Percentiles rank a stretch among this genome's conserved stretches.
Evolutionary conservation across 1,140 invertebrate genomes (phyloP).

Genomic region (Leptinotarsa texana): DNA sequence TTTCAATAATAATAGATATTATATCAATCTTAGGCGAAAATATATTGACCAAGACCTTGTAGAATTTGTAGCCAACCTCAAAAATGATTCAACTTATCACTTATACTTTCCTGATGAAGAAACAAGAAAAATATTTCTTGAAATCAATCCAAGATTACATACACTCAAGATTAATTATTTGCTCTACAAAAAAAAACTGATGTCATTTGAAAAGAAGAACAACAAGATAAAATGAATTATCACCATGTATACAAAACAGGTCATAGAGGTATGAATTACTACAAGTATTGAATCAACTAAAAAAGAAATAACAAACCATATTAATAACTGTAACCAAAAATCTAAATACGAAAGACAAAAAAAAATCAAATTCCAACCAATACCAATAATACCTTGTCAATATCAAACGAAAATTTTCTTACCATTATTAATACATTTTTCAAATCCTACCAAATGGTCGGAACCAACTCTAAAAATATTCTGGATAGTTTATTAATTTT

Average conservation of each 20-base stretch:
- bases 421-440: not conserved
- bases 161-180: not conserved
- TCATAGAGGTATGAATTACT: not conserved
- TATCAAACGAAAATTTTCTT: not conserved
- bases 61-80: not conserved
- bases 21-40: not conserved
- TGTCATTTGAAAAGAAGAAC: not conserved
- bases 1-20: not conserved
- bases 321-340: not conserved
- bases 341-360: not conserved
- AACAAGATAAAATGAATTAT: not conserved
- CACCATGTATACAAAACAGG: not conserved
- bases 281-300: not conserved
- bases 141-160: not conserved
- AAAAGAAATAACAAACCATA: not conserved
- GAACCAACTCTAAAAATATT: not conserved
- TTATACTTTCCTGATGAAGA: not conserved
- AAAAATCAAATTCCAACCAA: slow-evolving; percentile 6
- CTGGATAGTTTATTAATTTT: not conserved
- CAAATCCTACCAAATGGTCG: not conserved
- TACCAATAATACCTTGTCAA: not conserved
- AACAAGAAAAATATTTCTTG: not conserved
- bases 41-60: not conserved
- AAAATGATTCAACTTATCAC: not conserved
- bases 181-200: not conserved